These are phyloP conservation scores for Cabera pusaria DNA, from an alignment of 2,888 invertebrate genomes.

Conservation along the genomic window DNA sequence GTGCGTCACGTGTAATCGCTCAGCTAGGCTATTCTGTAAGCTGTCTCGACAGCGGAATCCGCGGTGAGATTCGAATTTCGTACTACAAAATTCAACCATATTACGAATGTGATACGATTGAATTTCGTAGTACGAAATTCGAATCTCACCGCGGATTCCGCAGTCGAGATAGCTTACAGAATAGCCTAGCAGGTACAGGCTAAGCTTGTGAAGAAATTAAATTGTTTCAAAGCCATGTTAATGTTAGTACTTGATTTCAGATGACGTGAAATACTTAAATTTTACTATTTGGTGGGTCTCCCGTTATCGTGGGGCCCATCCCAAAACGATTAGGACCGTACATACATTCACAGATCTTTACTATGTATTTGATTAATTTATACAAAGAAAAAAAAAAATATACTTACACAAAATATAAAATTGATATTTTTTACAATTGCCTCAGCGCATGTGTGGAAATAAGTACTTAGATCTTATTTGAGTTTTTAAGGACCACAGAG, in stretches of 20 bases:
- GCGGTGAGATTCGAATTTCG: too few relatives aligned
- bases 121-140: too few relatives aligned
- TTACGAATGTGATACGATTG: too few relatives aligned
- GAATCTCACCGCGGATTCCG: too few relatives aligned
- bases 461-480: conserved; percentile 65
- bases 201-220: conserved; percentile 33
- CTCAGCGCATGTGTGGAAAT: conserved; percentile 49
- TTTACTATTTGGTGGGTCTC: conserved; percentile 53
- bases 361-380: conserved; percentile 72
- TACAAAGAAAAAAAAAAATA: conserved; percentile 76
- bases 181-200: too few relatives aligned
- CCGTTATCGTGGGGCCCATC: conserved; percentile 41
- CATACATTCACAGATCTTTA: conserved; percentile 62
- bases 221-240: conserved; percentile 40
- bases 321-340: conserved; percentile 20
- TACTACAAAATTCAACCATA: too few relatives aligned
- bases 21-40: too few relatives aligned
- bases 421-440: conserved; percentile 55
- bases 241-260: conserved; percentile 37
- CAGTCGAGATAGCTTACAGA: too few relatives aligned
- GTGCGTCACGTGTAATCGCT: too few relatives aligned
- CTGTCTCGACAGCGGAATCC: too few relatives aligned
- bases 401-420: conserved; percentile 80
- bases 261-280: conserved; percentile 32
- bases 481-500: conserved; percentile 8